These are phyloP conservation scores for Porphyrio hochstetteri DNA, from an alignment of 2,113 vertebrate species.

Conservation along the genomic window DNA sequence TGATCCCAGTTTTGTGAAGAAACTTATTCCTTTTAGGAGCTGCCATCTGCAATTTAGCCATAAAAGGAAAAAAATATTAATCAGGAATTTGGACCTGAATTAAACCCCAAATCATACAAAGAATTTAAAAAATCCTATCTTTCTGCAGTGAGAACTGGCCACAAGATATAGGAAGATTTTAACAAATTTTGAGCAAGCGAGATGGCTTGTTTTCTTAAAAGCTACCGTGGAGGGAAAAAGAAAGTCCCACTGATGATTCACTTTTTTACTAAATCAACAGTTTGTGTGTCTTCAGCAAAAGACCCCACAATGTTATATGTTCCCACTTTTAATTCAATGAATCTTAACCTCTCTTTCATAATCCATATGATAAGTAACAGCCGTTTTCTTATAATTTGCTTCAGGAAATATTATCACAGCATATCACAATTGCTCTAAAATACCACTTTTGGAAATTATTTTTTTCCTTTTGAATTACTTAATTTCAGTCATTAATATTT, in stretches of 20 bases:
- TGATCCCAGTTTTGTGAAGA: background rate
- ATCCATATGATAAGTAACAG: background rate
- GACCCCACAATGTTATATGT: background rate
- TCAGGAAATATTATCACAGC: background rate
- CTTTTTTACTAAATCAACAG: background rate
- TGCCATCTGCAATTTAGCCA: background rate
- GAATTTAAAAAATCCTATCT: accelerated
- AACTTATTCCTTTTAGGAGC: background rate
- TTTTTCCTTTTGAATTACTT: background rate
- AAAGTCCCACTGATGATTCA: background rate
- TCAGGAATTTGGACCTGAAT: background rate
- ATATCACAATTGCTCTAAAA: background rate
- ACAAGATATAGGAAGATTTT: background rate
- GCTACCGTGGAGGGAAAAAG: background rate
- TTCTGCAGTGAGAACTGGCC: background rate
- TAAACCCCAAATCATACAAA: background rate
- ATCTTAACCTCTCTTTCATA: background rate
- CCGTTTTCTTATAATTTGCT: background rate
- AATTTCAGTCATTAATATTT: background rate
- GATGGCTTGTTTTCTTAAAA: background rate
- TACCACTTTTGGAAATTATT: background rate
- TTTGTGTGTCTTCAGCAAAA: background rate
- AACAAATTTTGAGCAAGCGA: background rate
- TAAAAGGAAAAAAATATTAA: background rate
- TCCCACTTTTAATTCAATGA: background rate